Percentiles rank a stretch among this genome's conserved stretches.
These are phyloP conservation scores for Metaphire vulgaris DNA, from an alignment of 1,140 invertebrate species.

Conservation along the genomic window DNA sequence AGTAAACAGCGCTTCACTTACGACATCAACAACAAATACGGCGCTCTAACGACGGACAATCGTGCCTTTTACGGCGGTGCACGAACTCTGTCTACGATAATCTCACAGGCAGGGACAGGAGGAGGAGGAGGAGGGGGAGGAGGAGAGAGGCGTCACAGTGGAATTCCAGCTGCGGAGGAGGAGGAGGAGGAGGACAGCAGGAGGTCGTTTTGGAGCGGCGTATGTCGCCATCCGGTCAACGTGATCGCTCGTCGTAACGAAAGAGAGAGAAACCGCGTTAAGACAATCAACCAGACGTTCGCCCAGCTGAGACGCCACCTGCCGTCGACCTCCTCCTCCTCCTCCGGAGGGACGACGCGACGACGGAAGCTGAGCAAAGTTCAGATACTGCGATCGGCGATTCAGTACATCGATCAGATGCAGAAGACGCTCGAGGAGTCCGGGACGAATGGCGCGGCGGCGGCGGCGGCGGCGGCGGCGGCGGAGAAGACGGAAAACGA, in stretches of 20 bases:
- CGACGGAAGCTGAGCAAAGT: conserved; percentile 54
- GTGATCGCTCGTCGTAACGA: conserved; percentile 66
- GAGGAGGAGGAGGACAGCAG: no score
- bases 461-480: not conserved
- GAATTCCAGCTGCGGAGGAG: no score
- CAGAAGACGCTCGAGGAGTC: conserved; percentile 41
- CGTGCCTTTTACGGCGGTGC: no score
- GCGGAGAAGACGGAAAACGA: no score
- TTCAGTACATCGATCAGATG: conserved; percentile 52
- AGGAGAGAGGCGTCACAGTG: no score
- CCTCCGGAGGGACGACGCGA: not conserved
- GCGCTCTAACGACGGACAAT: no score
- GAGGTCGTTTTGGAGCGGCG: not conserved
- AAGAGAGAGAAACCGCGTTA: conserved; percentile 84
- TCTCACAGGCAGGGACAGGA: no score
- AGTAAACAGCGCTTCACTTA: no score
- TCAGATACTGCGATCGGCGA: conserved; percentile 52
- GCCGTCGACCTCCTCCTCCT: conserved; percentile 5
- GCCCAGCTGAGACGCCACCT: conserved; percentile 16
- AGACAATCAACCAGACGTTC: conserved; percentile 73
- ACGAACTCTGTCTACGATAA: no score
- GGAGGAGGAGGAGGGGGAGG: no score
- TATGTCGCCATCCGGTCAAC: not conserved
- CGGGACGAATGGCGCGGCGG: not conserved
- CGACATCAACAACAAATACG: no score